Evolutionary conservation across 2,797 vertebrate genomes (phyloP), one percentile per base, ranked within the genome.

Genomic region (Neoniphon sammara): DNA sequence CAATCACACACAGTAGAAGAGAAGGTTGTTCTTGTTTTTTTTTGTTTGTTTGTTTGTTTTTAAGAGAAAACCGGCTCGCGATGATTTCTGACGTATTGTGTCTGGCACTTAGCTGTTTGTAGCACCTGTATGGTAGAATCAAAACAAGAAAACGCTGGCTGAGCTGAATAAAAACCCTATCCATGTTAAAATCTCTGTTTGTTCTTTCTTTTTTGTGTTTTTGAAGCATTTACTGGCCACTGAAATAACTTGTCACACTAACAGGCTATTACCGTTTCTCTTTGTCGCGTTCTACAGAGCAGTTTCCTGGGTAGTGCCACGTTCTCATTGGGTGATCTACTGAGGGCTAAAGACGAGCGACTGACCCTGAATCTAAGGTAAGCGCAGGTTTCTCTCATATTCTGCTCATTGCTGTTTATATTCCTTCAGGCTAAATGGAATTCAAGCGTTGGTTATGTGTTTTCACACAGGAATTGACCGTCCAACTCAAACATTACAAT

Each of bases 291-390:
- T 81, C 71, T 90, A 56, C 93, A 99, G 98, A 91, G 94, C 91
- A 96, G 93, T 76, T 95, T 97, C 93, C 94, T 99, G 92, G 98
- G 98, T 52, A 96, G 88, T 77, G 90, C 96, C 78, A 96, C 95
- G 54, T 98, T 99, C 91, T 95, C 94, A 77, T 94, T 98, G 2
- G 94, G 93, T 12, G 96, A 98, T 65, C 91, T 99, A 81, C 91
- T 98, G 75, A 96, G 95, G 79, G 95, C 96, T 15, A 97, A 96
- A 92, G 96, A 97, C 83, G 95, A 97, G 15, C 94, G 93, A 73
- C 87, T 99, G 87, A 94, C 94, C 77, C 95, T 98, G 82, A 96
- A 91, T 76, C 95, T 99, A 77, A 96, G 96, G 98, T 98, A 87
- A 93, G 95, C 76, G 21, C 56, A 47, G 73, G 61, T 64, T 66